Percentiles rank a stretch among this genome's conserved stretches.
These are phyloP conservation scores for Polyploca ridens DNA, from an alignment of 2,888 invertebrate species.

Conservation along the genomic window DNA sequence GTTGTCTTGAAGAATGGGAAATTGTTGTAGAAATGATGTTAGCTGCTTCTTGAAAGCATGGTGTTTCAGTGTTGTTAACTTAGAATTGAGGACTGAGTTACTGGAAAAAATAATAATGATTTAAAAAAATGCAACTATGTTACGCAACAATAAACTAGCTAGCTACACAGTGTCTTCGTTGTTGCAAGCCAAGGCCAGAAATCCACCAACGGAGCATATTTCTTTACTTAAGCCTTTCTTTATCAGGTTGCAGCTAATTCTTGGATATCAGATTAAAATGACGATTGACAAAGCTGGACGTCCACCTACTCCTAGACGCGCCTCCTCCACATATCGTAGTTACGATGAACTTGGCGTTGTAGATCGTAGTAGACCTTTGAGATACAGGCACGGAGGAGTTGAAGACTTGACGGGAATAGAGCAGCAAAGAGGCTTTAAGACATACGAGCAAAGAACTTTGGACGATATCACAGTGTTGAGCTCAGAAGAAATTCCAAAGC, in stretches of 20 bases:
- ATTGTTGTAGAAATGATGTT: not conserved
- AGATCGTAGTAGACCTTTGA: slow-evolving; percentile 67
- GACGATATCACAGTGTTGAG: slow-evolving; percentile 79
- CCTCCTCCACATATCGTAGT: slow-evolving; percentile 77
- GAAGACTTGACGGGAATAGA: slow-evolving; percentile 75
- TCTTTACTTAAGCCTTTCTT: slow-evolving; percentile 59
- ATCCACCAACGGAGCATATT: slow-evolving; percentile 31
- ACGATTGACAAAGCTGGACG: slow-evolving; percentile 76
- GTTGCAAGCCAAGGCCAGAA: slow-evolving; percentile 60
- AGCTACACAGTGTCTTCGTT: slow-evolving; percentile 9
- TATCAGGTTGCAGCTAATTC: slow-evolving; percentile 61
- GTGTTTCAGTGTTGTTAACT: not conserved
- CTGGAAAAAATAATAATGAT: too few relatives aligned
- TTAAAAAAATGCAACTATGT: too few relatives aligned
- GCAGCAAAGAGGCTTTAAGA: slow-evolving; percentile 54
- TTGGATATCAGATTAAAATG: slow-evolving; percentile 59
- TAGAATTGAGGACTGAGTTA: too few relatives aligned
- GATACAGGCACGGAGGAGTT: slow-evolving; percentile 71
- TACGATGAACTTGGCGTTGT: slow-evolving; percentile 76
- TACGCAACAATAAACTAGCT: too few relatives aligned
- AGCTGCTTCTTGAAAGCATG: not conserved
- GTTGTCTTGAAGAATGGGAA: not conserved
- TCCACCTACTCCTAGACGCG: slow-evolving; percentile 73
- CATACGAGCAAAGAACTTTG: slow-evolving; percentile 62
- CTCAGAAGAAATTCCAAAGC: slow-evolving; percentile 74